Base-by-base conservation (phyloP, 2,888 invertebrate genomes). In the Coleophora flavipennella region DNA sequence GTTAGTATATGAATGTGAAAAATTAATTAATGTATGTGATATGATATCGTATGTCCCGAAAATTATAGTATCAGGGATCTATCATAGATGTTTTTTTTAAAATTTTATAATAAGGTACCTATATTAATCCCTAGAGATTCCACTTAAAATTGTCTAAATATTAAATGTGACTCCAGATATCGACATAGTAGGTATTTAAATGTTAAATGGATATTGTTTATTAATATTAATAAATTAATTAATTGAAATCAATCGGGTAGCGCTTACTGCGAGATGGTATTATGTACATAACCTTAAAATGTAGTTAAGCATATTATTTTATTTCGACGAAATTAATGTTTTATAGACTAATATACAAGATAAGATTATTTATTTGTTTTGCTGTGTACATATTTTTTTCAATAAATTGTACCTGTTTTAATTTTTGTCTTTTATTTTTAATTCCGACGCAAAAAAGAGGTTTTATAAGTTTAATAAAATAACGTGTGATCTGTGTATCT, bases 281-380 rank as follows among this genome's bases (percentile, higher is more conserved):
- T 81, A 78, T 81, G 83, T 84, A 84, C 75, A 84, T 84, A 83
- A 69, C 74, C 69, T 70, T 77, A 78, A n/a, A n/a, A 60, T 67
- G 72, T 81, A 81, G 80, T 78, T 80, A 79, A 83, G 81, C 83
- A 84, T 80, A 83, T 78, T 78, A 81, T 80, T 80, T 80, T 83
- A 84, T 83, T 84, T 83, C 81, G 71, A 73, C 79, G 83, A 80
- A 81, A 83, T 83, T 81, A 83, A 83, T 84, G 84, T 83, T 84
- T 83, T 83, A 83, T 81, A 84, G 83, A 84, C 76, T 83, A 83
- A 83, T 84, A 83, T 83, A 84, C 81, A 79, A 80, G 51, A 77
- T 84, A 84, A 84, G 83, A 83, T 83, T 84, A 84, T 84, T 84
- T 83, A 84, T 84, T 84, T 83, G 83, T 84, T 84, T 83, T 84